Conservation (phyloP, 2,888 invertebrate species). For the Chalcosyrphus nemorum region DNA sequence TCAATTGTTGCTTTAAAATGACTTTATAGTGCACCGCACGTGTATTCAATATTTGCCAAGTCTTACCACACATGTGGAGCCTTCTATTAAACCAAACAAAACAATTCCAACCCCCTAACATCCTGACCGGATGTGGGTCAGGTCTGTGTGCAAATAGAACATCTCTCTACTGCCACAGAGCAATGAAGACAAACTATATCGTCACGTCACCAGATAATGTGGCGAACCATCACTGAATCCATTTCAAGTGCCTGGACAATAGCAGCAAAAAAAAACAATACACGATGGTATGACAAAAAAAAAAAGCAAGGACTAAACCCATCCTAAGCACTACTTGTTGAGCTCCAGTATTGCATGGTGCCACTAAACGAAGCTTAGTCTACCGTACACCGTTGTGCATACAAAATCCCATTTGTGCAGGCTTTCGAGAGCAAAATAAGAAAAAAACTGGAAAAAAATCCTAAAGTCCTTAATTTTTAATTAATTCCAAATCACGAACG, state of each 20-base stretch:
- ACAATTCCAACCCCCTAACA: conserved; percentile 22
- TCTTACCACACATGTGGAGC: conserved; percentile 45
- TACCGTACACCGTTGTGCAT: conserved; percentile 10
- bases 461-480: conserved; percentile 46
- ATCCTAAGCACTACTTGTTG: conserved; percentile 30
- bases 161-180: conserved; percentile 7
- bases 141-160: conserved; percentile 32
- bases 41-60: conserved; percentile 53
- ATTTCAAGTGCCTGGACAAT: conserved; percentile 36
- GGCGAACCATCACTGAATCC: conserved; percentile 22
- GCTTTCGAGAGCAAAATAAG: neutral
- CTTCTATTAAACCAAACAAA: conserved; percentile 36
- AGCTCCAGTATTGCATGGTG: conserved; percentile 14
- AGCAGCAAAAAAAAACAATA: neutral
- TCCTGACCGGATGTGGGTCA: conserved; percentile 31
- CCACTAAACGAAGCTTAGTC: conserved; percentile 38
- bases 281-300: neutral
- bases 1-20: neutral
- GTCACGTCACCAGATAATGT: conserved; percentile 52
- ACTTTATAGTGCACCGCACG: conserved; percentile 15
- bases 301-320: neutral
- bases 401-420: conserved; percentile 19
- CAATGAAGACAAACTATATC: conserved; percentile 55
- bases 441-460: neutral
- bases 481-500: conserved; percentile 35